A percentile compares a stretch with the other conserved stretches of the same genome.
Conservation (phyloP, 2,113 vertebrate genomes). For the Pseudorhombus dupliciocellatus region DNA sequence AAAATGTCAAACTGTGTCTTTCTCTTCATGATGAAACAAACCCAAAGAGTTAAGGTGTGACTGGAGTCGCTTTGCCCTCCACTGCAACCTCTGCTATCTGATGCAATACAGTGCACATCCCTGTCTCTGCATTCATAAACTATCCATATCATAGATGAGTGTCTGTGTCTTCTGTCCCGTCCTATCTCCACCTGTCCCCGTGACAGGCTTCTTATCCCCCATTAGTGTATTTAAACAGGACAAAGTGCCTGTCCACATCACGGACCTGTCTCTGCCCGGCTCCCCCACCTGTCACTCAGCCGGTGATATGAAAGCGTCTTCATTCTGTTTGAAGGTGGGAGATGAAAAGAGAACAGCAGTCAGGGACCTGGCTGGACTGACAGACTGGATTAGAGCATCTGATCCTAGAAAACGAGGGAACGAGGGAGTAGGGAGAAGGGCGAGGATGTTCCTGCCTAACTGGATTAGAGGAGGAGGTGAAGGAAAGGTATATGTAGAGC, state of each 20-base stretch:
- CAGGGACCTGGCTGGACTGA: conserved; percentile 64
- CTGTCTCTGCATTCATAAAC: conserved; percentile 34
- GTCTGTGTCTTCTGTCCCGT: conserved; percentile 69
- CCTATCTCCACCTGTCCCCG: conserved; percentile 62
- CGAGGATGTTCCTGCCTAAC: conserved; percentile 69
- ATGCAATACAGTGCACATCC: conserved; percentile 57
- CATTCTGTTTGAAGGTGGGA: conserved; percentile 82
- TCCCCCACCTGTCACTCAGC: conserved; percentile 75
- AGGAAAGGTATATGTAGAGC: conserved; percentile 52
- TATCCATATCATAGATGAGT: conserved; percentile 32
- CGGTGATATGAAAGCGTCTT: conserved; percentile 75
- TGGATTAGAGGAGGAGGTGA: conserved; percentile 57
- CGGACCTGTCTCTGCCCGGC: conserved; percentile 63
- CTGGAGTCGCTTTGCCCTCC: conserved; percentile 17
- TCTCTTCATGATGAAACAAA: conserved; percentile 22
- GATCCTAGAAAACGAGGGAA: conserved; percentile 24
- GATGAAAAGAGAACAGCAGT: conserved; percentile 77
- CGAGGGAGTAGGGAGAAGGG: conserved; percentile 26
- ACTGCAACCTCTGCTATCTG: conserved; percentile 43
- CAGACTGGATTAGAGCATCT: conserved; percentile 69
- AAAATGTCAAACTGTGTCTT: conserved; percentile 9
- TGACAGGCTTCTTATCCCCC: conserved; percentile 75
- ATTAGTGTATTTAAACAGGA: conserved; percentile 81
- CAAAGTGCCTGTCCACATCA: conserved; percentile 78
- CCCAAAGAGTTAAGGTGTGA: conserved; percentile 1